Base-by-base conservation (phyloP, 2,113 vertebrate genomes). In the Paramormyrops kingsleyae region DNA sequence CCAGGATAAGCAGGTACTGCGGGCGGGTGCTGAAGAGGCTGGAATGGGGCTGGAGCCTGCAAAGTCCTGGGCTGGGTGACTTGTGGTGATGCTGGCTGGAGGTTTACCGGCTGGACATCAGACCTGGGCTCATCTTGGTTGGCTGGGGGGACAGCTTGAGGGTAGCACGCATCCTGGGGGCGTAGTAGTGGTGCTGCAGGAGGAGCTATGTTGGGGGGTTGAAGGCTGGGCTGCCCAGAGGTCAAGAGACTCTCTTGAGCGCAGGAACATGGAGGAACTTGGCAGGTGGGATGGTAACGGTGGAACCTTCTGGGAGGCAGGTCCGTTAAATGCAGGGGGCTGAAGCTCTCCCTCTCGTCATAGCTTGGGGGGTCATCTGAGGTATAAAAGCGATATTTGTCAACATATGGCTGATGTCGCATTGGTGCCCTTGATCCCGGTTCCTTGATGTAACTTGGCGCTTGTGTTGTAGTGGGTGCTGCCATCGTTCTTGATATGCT, bases 361-460 rank as follows among this genome's bases (percentile, higher is more conserved):
- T 97, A 97, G 87, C 96, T 96, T 7, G 96, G 96, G 4, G 96
- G 96, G 89, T 97, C 96, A 92, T 96, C 96, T 31, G 95, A 95
- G 42, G 94, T 92, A 89, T 94, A 94, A 91, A 95, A 96, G 77
- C 49, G 91, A 42, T 92, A 87, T 39, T 95, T 91, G 17, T 93
- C 92, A 50, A 87, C 91, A 35, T 91, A 84, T 92, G 93, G 77
- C 92, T 90, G 66, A 50, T 91, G 89, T 35, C 92, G 35, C 89
- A 87, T 59, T 91, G 94, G 56, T 53, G 91, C 2, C 47, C 84
- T 89, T 31, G 44, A 21, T 62, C 87, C 46, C 83, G 46, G 24
- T 77, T 90, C 31, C 46, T 91, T 91, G 31, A 87, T 66, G 87
- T 94, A 92, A 87, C 91, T 92, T 77, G 91, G 92, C 4, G 90